Base-by-base conservation (phyloP, 1,140 invertebrate species). In the Meloidogyne chitwoodi region DNA sequence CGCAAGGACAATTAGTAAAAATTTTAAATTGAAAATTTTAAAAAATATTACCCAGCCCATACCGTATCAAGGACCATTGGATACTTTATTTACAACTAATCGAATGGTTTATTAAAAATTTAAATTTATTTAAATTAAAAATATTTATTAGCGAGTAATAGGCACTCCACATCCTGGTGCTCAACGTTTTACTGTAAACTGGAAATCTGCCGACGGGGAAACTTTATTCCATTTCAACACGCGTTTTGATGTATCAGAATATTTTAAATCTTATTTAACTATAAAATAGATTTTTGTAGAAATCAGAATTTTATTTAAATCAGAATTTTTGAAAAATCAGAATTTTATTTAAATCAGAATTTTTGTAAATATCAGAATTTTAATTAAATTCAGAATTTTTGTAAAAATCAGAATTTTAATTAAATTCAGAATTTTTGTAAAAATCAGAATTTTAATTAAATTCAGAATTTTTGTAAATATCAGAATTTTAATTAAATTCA, bases 181-280 rank as follows among this genome's bases (percentile, higher is more conserved):
- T 29, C 44, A 63, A 64, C 73, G 65, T 22, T 76, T 76, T 56
- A 67, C 65, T 44, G 75, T 76, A n/a, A 68, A 67, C 38, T 72
- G 38, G 41, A 67, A 68, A 22, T 44, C 48, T 1, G 19, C 61
- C 0, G 56, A 61, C 27, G 75, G 75, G 6, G 69, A 76, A 63
- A 68, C 67, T 22, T 41, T 76, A 1, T 76, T 76, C 68, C 68
- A 76, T 19, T 76, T 76, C n/a, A 76, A 76, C 6, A 29, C 75
- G 3, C 67, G 75, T 24, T 68, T 76, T 62, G 75, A 76, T 64
- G 75, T 76, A 41, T 22, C 10, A 31, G 6, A 31, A 31, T 3
- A 6, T 38, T 38, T 38, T 38, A 38, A 31, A 31, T 3, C 29
- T 31, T 31, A 38, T 38, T 38, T 38, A 38, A 38, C 29, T 31